Evolutionary conservation across 2,113 vertebrate genomes (phyloP), one percentile per base, ranked within the genome.

Genomic region (Chrysemys picta): DNA sequence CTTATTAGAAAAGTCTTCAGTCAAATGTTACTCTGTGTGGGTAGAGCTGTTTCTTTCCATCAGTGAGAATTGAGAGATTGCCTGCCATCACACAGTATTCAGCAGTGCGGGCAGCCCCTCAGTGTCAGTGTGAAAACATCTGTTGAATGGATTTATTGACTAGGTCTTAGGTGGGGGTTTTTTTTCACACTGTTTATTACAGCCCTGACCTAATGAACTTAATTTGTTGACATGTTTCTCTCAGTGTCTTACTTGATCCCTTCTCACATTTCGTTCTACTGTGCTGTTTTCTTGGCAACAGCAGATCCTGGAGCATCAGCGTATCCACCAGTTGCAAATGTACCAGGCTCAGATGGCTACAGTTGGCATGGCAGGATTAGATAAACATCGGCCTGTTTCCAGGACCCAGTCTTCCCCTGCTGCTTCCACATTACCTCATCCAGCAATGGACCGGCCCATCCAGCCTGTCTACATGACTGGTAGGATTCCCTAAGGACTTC

Each of bases 151-250:
- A 98, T 98, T 98, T 98, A 98, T 98, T 98, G 94, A 98, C 92
- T 95, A 52, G 72, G 85, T 92, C 91, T 97, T 96, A 93, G 95
- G 89, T 95, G 85, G 21, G 14, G 1, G 27, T 90, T 90, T 96
- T 95, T 22, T 79, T 94, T 96, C 95, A 94, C 97, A 96, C 95
- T 96, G 96, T 98, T 98, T 98, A 97, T 98, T 98, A 98, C 97
- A 96, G 93, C 88, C 89, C 95, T 98, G 98, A 98, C 98, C 98
- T 98, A 98, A 98, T 98, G 98, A 98, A 98, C 98, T 98, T 98
- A 97, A 98, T 98, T 98, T 98, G 98, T 98, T 98, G 98, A 98
- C 98, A 96, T 94, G 97, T 97, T 96, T 89, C 95, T 91, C 95
- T 97, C 96, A 92, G 94, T 97, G 96, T 98, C 97, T 96, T 96